These are phyloP conservation scores for Onychorhynchus coronatus DNA, from an alignment of 2,113 vertebrate species.

Conservation along the genomic window DNA sequence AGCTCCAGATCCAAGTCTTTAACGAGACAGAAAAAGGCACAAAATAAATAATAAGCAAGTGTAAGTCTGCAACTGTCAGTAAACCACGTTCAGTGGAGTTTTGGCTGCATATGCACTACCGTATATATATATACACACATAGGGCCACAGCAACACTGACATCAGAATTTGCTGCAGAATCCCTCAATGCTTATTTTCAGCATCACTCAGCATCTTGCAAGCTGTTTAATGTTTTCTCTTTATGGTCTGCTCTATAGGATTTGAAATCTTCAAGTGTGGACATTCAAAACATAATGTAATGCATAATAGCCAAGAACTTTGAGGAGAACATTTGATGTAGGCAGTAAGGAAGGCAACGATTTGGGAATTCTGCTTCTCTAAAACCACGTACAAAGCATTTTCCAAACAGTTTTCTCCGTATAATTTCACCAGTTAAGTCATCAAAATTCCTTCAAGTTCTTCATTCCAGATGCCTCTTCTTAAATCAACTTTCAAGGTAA, in stretches of 20 bases:
- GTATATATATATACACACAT: background rate
- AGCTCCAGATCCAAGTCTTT: background rate
- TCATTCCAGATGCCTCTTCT: background rate
- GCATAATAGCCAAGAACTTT: background rate
- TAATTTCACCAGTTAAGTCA: background rate
- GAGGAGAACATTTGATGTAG: background rate
- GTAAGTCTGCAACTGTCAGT: background rate
- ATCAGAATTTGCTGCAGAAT: background rate
- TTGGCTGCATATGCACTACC: accelerated
- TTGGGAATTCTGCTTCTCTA: background rate
- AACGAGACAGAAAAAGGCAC: background rate
- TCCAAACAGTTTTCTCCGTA: background rate
- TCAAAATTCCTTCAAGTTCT: background rate
- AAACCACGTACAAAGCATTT: background rate
- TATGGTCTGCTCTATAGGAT: background rate
- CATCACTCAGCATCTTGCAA: background rate
- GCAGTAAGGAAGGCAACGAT: background rate
- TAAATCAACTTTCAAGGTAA: background rate
- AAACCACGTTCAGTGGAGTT: background rate
- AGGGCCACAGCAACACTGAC: background rate
- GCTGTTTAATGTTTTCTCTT: background rate
- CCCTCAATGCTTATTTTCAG: background rate
- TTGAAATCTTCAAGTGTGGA: background rate
- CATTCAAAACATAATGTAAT: background rate
- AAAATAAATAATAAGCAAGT: background rate